Conservation (phyloP, 2,888 invertebrate genomes). For the Orthosia gracilis region DNA sequence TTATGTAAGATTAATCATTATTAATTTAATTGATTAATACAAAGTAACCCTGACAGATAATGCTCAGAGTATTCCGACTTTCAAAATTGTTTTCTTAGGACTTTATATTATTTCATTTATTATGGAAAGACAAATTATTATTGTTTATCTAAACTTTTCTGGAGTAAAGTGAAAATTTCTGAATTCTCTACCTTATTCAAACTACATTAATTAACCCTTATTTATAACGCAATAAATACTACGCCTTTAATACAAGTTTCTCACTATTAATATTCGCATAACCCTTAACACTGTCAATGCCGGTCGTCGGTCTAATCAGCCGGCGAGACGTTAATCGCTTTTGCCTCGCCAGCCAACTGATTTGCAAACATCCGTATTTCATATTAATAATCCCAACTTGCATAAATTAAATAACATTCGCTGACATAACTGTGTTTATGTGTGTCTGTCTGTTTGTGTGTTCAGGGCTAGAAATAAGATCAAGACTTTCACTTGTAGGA, state of each 20-base stretch:
- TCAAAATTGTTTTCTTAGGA: slow-evolving; percentile 4
- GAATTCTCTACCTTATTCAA: too few species aligned
- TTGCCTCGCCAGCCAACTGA: slow-evolving; percentile 40
- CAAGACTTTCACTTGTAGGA: slow-evolving; percentile 42
- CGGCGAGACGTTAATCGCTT: slow-evolving; percentile 46
- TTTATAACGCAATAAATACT: not conserved
- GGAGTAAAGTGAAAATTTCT: too few species aligned
- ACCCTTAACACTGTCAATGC: slow-evolving; percentile 38
- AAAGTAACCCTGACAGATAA: slow-evolving; percentile 30
- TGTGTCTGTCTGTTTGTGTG: slow-evolving; percentile 9
- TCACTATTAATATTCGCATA: slow-evolving; percentile 7
- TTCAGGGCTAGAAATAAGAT: slow-evolving; percentile 25
- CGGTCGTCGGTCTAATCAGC: slow-evolving; percentile 36
- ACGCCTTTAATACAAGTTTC: not conserved
- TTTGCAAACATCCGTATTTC: slow-evolving; percentile 56
- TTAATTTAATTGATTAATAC: slow-evolving; percentile 47
- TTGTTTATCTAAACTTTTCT: not conserved
- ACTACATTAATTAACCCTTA: not conserved
- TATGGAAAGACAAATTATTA: slow-evolving; percentile 7
- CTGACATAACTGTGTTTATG: slow-evolving; percentile 27
- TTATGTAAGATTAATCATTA: slow-evolving; percentile 47
- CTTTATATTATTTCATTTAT: slow-evolving; percentile 20
- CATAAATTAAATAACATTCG: slow-evolving; percentile 50
- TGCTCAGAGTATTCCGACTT: slow-evolving; percentile 7
- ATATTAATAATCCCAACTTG: slow-evolving; percentile 57